Conservation (phyloP, 2,888 invertebrate species). For the Pristionchus japonicus region DNA sequence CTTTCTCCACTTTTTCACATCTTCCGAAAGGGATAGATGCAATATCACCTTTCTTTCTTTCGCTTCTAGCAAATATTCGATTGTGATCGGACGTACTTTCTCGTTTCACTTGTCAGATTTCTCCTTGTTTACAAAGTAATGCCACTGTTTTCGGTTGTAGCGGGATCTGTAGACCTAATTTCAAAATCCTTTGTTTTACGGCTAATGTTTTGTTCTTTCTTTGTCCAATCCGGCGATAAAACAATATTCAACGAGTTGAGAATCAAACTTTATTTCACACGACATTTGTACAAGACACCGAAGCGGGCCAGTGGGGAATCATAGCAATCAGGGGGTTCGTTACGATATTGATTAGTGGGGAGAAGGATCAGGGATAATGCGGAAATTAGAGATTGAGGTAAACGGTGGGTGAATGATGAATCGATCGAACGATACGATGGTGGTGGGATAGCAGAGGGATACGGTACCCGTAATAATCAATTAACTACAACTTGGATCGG, state of each 20-base stretch:
- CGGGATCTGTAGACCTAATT: constrained; percentile 17
- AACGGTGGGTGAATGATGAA: background rate
- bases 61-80: constrained; percentile 10
- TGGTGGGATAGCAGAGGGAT: background rate
- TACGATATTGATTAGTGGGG: background rate
- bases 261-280: constrained; percentile 8
- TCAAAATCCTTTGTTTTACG: constrained; percentile 16
- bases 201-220: background rate
- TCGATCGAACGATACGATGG: constrained; percentile 24
- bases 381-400: constrained; percentile 17
- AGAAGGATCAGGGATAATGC: background rate
- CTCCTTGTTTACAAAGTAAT: background rate
- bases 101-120: constrained; percentile 17
- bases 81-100: constrained; percentile 21
- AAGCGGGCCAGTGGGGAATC: background rate
- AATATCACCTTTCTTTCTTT: background rate
- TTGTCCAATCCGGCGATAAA: constrained; percentile 7
- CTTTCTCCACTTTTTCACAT: background rate
- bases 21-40: background rate
- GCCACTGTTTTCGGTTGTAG: background rate
- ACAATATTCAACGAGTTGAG: background rate
- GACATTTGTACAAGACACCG: constrained; percentile 14
- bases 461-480: constrained; percentile 21
- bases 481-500: constrained; percentile 38
- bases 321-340: constrained; percentile 10